Base-by-base conservation (phyloP, 2,797 vertebrate species). In the Brachyalestes nurse region DNA sequence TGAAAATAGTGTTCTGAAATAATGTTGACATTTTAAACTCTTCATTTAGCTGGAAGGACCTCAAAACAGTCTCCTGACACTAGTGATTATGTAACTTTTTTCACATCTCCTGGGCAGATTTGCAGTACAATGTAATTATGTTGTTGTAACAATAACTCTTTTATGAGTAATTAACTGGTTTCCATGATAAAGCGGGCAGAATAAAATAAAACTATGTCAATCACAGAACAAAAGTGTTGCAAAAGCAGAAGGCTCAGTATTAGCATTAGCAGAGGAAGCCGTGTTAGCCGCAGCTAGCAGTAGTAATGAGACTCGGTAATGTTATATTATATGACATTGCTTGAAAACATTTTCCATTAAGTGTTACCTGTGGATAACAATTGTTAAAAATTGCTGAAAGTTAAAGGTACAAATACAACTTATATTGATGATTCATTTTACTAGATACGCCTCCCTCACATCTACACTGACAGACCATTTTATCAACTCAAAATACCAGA, bases 21-120 rank as follows among this genome's bases (percentile, higher is more conserved):
- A 78, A 72, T 77, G 69, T 47, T 42, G 61, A 57, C 61, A 47
- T 82, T 64, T 55, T 71, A 77, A 77, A 72, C 28, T 55, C 51
- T 53, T 55, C 64, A 55, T 72, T 38, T 72, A 55, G 49, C 25
- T 38, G 49, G 8, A 72, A 72, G 49, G 9, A 38, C 70, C 70
- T 55, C 25, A 38, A 34, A 51, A 55, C 34, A 23, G 49, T n/a
- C 70, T 5, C 16, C 34, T 28, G 28, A 65, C 19, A 53, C 23
- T 7, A 25, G 70, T 55, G 49, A 72, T 38, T 72, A 72, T 55
- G 38, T 53, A 72, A 55, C 28, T 34, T 53, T 55, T 53, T 72
- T 19, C 38, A 34, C 34, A 58, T 58, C 34, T 21, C 34, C 53
- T 42, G 34, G 19, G 51, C 53, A 57, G 71, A 73, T 57, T 60